Evolutionary conservation across 2,888 invertebrate genomes (phyloP), one percentile per base, ranked within the genome.

Genomic region (Amblyjoppa fuscipennis): DNA sequence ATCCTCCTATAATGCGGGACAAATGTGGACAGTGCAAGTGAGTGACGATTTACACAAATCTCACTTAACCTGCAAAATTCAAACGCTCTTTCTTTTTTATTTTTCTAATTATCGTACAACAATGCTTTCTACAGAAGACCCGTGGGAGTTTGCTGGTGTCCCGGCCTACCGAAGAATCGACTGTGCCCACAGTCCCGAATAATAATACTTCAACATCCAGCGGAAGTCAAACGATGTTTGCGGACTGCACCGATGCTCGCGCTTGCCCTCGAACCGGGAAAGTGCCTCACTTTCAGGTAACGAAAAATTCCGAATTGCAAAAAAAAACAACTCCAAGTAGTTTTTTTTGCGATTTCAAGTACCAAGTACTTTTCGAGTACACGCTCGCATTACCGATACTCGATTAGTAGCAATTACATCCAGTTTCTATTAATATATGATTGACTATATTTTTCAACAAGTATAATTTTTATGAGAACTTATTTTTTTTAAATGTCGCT

Each of bases 231-330:
- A 92, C 95, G 99, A 89, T 97, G 98, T 90, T 95, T 99, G 66
- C 96, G 98, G 75, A 99, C 99, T 45, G 98, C 98, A 20, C 97
- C 98, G 13, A 99, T 99, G 97, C 95, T 99, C 49, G 96, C 96
- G 89, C 95, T 98, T 75, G 97, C 98, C 41, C 94, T 99, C 85
- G 95, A 95, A 69, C 94, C 96, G 76, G 97, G 96, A 77, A 97
- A 97, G 94, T 98, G 98, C 95, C 95, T 97, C 88, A 96, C 89
- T 28, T 94, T 91, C 64, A 91, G 93, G 93, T 93, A 70, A n/a
- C 20, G 5, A 41, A 61, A 64, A n/a, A 51, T 51, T 11, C 38
- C 13, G 0, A 4, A 6, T 34, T 3, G 20, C 6, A 28, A n/a
- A 28, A 31, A 16, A 16, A 51, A 20, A 20, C 20, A 20, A 20